A percentile compares a stretch with the other conserved stretches of the same genome.
Conservation (phyloP, 2,113 vertebrate genomes). For the Rhodinocichla rosea region DNA sequence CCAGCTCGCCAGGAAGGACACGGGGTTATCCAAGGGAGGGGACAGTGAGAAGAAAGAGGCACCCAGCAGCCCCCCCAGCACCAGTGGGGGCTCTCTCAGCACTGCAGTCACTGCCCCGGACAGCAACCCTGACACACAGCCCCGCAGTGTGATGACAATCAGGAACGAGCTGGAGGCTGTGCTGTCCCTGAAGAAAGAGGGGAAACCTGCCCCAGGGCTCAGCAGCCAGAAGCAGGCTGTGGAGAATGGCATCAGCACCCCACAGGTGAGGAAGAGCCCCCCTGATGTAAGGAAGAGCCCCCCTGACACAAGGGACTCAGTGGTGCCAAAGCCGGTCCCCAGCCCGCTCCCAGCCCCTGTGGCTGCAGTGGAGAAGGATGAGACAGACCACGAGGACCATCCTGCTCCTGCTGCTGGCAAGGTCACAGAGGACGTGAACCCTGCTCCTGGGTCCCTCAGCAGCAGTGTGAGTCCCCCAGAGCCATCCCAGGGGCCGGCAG, state of each 20-base stretch:
- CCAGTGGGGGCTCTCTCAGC: background rate
- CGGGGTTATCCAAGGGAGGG: accelerated
- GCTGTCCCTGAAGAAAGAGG: slow-evolving; percentile 65
- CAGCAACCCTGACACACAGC: background rate
- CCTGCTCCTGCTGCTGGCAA: background rate
- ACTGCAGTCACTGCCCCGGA: background rate
- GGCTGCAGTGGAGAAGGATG: background rate
- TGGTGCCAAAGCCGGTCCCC: background rate
- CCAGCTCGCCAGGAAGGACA: background rate
- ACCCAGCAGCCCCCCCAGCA: background rate
- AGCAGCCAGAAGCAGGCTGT: slow-evolving; percentile 42
- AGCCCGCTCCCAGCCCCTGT: background rate
- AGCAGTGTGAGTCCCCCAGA: background rate
- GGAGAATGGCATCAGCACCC: slow-evolving; percentile 1
- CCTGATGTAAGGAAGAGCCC: background rate
- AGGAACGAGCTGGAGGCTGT: slow-evolving; percentile 73
- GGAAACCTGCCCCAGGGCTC: background rate
- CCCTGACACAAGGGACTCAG: background rate
- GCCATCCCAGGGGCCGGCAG: background rate
- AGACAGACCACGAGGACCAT: background rate
- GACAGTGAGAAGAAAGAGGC: slow-evolving; percentile 7
- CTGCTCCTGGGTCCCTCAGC: background rate
- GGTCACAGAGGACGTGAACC: background rate
- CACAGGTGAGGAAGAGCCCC: background rate
- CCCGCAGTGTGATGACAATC: slow-evolving; percentile 64